These are phyloP conservation scores for Cinara cedri DNA, from an alignment of 2,888 invertebrate genomes.

Conservation along the genomic window DNA sequence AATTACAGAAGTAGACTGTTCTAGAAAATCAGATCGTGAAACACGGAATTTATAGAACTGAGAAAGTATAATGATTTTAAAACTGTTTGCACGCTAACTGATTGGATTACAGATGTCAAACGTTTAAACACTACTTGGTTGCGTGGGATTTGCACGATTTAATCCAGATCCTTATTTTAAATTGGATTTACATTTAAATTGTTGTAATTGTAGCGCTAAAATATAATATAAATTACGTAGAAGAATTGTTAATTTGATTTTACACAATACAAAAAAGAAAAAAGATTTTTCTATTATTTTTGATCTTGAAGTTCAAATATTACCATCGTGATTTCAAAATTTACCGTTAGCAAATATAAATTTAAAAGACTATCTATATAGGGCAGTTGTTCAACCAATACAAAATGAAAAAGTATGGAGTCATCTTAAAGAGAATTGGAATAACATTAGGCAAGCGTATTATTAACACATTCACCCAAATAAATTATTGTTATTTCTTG, in stretches of 20 bases:
- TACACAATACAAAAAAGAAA: neutral
- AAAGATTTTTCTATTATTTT: constrained; percentile 12
- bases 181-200: constrained; percentile 42
- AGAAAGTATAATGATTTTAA: constrained; percentile 29
- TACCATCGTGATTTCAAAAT: constrained; percentile 1
- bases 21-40: constrained; percentile 26
- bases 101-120: constrained; percentile 23
- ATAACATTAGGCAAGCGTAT: neutral
- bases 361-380: too few relatives aligned
- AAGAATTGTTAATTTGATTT: constrained; percentile 6
- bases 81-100: constrained; percentile 26
- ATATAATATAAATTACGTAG: neutral
- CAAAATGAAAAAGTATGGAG: neutral
- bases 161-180: constrained; percentile 22
- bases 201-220: neutral
- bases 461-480: too few relatives aligned
- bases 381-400: neutral
- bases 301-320: neutral
- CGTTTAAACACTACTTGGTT: constrained; percentile 8
- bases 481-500: constrained; percentile 1
- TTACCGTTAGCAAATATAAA: constrained; percentile 3
- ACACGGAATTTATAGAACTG: constrained; percentile 37
- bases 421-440: neutral
- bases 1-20: constrained; percentile 46
- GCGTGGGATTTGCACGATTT: constrained; percentile 17